Base-by-base conservation (phyloP, 2,888 invertebrate genomes). In the Craniophora ligustri region DNA sequence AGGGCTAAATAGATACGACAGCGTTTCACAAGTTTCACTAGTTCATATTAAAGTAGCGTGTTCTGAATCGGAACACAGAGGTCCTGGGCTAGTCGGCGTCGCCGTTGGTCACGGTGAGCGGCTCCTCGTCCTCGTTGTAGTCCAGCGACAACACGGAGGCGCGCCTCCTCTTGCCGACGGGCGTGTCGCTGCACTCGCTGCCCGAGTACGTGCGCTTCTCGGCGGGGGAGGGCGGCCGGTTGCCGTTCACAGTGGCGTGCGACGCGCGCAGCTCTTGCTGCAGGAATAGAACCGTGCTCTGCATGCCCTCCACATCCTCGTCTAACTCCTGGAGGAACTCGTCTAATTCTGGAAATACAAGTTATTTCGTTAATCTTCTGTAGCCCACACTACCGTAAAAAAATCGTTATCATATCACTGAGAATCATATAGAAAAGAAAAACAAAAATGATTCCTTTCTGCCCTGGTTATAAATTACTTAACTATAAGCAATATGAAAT, bases 301-400 rank as follows among this genome's bases (percentile, higher is more conserved):
- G 99, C 98, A 99, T 98, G 15, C 99, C 99, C 89, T 99, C 99
- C 30, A 99, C 97, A 86, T 99, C 99, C 88, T 99, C 99, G 82
- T 99, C 99, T 63, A 99, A 89, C 86, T 99, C 99, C 87, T 98
- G 97, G 39, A 99, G 95, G 86, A 99, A 97, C 84, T 98, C 98
- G 83, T 99, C 99, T 78, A 99, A 90, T 90, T 99, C 99, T 97
- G 95, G 28, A 89, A 88, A 50, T 11, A 28, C 19, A 38, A 23
- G 13, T 42, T 41, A 19, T 23, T 28, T 30, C 38, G 21, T 57
- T 46, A 55, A 41, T 23, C 23, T 32, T 15, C 1, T 19, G 6
- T 16, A 18, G 41, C 7, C 2, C 32, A 2, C 13, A 18, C 5
- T 10, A 0, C 1, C 18, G n/a, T 0, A 18, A 19, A 14, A 1